Evolutionary conservation across 2,888 invertebrate species (phyloP), one percentile per base, ranked within the genome.

Genomic region (Dryobota labecula): DNA sequence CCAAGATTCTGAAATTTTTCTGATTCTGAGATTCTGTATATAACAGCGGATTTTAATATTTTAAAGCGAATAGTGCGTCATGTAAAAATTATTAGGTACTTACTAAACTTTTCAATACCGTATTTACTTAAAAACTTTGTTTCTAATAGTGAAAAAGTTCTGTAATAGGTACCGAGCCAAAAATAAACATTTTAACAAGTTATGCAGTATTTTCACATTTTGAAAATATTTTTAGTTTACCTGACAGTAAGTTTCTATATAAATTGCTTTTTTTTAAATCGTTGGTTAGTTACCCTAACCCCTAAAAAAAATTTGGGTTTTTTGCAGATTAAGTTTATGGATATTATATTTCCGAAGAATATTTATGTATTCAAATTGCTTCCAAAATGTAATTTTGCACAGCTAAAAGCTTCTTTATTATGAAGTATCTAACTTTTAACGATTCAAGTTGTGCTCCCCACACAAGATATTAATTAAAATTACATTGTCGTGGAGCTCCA

Each of bases 401-500:
- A 8, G 9, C 4, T 51, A 51, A 36, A 15, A 36, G 49, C n/a
- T 51, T 51, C 6, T 66, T 41, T 41, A 41, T 73, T 57, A 45
- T 20, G 30, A 57, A 47, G 5, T 41, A 66, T 36, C 15, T 36
- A 45, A 57, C 8, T 38, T 51, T 57, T 38, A 51, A 65, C 15
- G 66, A 51, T 6, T 27, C 11, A 38, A 1, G 11, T 47, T 47
- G 54, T 43, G 24, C 54, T 41, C n/a, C 8, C 33, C 30, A 30
- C 49, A 24, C 15, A 47, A 51, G 36, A 65, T 57, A 43, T 47
- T 66, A 66, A 79, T 73, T 66, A 77, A 63, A 60, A 68, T 65
- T 69, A 76, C 80, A 66, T 54, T 76, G 76, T 76, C 61, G 69
- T 51, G 45, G 27, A 62, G 41, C 43, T 64, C 30, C 18, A 51